Conservation (phyloP, 2,888 invertebrate species). For the Spialia ferax region DNA sequence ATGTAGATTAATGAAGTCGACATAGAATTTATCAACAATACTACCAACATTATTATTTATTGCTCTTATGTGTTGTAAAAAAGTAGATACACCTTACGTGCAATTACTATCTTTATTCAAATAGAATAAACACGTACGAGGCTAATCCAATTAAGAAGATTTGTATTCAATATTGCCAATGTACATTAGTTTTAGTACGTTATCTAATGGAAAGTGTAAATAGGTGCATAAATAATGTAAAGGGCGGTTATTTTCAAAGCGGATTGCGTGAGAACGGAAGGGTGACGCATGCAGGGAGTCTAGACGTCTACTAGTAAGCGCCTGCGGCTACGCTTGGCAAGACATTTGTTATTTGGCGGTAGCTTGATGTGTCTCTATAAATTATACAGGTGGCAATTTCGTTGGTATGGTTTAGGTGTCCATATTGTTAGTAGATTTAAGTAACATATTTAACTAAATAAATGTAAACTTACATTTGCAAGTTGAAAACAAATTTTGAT, state of each 20-base stretch:
- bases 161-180: conserved; percentile 42
- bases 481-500: no score
- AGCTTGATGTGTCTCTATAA: neutral
- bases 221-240: conserved; percentile 53
- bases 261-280: conserved; percentile 75
- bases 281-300: conserved; percentile 74
- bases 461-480: no score
- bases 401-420: neutral
- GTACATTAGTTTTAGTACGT: conserved; percentile 38
- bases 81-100: conserved; percentile 20
- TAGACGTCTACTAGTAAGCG: conserved; percentile 56
- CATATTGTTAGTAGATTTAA: neutral
- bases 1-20: conserved; percentile 34
- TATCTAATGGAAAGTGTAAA: conserved; percentile 44
- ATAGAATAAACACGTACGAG: conserved; percentile 15
- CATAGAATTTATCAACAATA: conserved; percentile 34
- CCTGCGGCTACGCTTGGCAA: conserved; percentile 19
- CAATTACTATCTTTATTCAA: conserved; percentile 24
- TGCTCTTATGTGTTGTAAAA: conserved; percentile 11
- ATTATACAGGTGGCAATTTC: neutral
- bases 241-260: conserved; percentile 69
- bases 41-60: conserved; percentile 29
- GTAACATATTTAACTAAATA: no score
- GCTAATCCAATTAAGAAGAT: conserved; percentile 40
- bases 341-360: conserved; percentile 6